Conservation (phyloP, 2,113 vertebrate genomes). For the Quiscalus mexicanus region DNA sequence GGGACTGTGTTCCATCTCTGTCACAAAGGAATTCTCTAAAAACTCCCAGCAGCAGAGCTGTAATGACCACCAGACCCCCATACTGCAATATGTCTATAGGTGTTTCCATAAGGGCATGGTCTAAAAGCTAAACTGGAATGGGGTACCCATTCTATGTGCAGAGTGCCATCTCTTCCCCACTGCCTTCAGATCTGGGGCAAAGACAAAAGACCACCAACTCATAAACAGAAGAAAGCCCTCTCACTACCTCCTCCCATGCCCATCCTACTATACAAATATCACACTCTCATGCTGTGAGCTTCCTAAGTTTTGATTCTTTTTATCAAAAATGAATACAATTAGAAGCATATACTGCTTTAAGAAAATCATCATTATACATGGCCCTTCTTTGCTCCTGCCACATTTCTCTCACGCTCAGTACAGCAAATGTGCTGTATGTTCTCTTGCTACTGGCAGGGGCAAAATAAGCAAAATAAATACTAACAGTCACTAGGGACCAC, state of each 20-base stretch:
- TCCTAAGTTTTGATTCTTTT: neutral
- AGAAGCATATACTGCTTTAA: neutral
- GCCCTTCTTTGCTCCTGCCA: neutral
- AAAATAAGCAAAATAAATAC: neutral
- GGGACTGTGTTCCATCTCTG: accelerated
- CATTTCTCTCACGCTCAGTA: neutral
- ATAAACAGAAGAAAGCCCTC: neutral
- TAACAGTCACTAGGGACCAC: neutral
- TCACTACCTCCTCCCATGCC: no score
- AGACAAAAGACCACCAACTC: neutral
- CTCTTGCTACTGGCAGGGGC: neutral
- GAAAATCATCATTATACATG: neutral
- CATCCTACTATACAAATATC: neutral
- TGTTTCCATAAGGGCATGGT: neutral
- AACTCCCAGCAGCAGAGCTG: neutral
- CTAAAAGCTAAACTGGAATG: neutral
- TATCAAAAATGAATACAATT: neutral
- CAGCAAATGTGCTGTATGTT: neutral
- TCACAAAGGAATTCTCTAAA: neutral
- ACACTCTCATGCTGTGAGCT: neutral
- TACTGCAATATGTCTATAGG: neutral
- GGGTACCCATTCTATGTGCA: neutral
- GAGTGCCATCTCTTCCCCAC: neutral
- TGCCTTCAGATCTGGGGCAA: neutral
- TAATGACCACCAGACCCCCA: neutral